Evolutionary conservation across 2,888 invertebrate genomes (phyloP), one percentile per base, ranked within the genome.

Genomic region (Chrysolina oricalcia): DNA sequence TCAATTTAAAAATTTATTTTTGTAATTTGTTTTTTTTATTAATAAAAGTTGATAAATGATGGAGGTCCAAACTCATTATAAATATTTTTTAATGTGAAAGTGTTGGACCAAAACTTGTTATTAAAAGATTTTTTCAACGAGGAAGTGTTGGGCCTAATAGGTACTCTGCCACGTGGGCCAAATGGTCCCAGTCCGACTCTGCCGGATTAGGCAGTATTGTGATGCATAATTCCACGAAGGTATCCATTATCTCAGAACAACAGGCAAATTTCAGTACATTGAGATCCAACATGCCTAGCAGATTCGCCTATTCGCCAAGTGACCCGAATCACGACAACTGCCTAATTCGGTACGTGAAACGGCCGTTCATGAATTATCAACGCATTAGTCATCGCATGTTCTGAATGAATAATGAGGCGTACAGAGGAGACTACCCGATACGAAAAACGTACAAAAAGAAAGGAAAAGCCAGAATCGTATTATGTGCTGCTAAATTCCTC

Each of bases 351-450:
- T 35, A 59, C n/a, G 27, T 59, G 59, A 35, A 59, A 59, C 35
- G 15, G 59, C 27, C n/a, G 27, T 59, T 59, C 35, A 15, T 59
- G 59, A 35, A 27, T 59, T 59, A 59, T 15, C 59, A 35, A n/a
- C 59, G 59, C 59, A 59, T 59, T 59, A 59, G 59, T 59, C 59
- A 59, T 59, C 23, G 59, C 59, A 59, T 59, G 59, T 59, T 59
- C 10, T 15, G 59, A 59, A 59, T 59, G 59, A 59, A 27, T 59
- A 59, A 59, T 59, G 27, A 59, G 17, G 59, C 27, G 13, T 59
- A 59, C 13, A 59, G 27, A 59, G 59, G 59, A 59, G 59, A 59
- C 15, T 35, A 27, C n/a, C 59, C 59, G 59, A 59, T 35, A 59
- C 27, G 27, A 59, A 59, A 59, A 27, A 59, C 23, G 59, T 35